Base-by-base conservation (phyloP, 2,113 vertebrate species). In the Gopherus evgoodei region DNA sequence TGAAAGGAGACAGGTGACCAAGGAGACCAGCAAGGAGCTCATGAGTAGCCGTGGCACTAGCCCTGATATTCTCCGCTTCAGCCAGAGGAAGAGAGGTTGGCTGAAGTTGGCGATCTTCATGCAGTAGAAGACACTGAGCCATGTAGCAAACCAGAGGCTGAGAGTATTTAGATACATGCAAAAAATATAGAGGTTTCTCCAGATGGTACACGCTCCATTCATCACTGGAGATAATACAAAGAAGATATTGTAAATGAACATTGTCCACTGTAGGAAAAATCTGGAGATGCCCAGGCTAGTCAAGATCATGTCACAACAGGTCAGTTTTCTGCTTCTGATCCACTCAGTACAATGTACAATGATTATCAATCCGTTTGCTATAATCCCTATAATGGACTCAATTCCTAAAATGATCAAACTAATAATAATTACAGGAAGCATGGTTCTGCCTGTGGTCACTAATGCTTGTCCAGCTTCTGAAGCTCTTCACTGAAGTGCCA, bases 111-210 rank as follows among this genome's bases (percentile, higher is more conserved):
- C 27, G 3, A 97, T 96, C 90, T 96, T 97, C 65, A 52, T n/a
- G 1, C 97, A 97, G 87, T 97, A 97, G 93, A 96, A 97, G 16
- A 96, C 87, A 1, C 94, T 38, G 2, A 97, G 96, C 93, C 95
- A 93, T 0, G 97, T 96, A 29, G 94, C 93, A 9, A 96, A 11
- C 97, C 97, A 97, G 42, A 97, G 90, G 9, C 80, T 87, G 11
- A 35, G 4, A 27, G 75, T 31, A 3, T 84, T 93, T 11, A 59
- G 1, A 50, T 85, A 91, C 0, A 25, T 1, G 42, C 24, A 47
- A 69, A 69, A 1, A 38, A 27, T 6, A 47, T 8, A 76, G 35
- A 27, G 3, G 38, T 84, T 2, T 1, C 1, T 0, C 10, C 29
- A 2, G 2, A 1, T n/a, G 1, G 10, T 10, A 6, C 2, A 0